These are phyloP conservation scores for Ischnus inquisitorius DNA, from an alignment of 2,888 invertebrate genomes.

Conservation along the genomic window DNA sequence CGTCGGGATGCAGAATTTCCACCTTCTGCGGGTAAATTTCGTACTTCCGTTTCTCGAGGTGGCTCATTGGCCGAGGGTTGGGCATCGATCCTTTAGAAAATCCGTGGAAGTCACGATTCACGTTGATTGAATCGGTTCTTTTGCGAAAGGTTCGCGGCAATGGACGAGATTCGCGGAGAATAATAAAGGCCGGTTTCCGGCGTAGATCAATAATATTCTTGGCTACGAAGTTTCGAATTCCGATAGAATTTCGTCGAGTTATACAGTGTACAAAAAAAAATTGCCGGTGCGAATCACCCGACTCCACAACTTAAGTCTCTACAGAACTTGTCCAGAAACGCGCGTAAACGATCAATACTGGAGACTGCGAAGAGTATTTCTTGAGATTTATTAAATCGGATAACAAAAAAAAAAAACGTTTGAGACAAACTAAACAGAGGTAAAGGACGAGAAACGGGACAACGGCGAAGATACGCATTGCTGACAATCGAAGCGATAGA, in stretches of 20 bases:
- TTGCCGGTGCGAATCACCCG: not conserved
- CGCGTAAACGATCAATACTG: too few relatives aligned
- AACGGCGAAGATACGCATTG: not conserved
- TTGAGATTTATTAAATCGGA: not conserved
- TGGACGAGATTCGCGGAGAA: not conserved
- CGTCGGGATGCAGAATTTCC: constrained; percentile 49
- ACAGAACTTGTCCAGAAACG: too few relatives aligned
- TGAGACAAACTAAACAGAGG: not conserved
- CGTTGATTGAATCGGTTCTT: constrained; percentile 36
- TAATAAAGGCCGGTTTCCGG: not conserved
- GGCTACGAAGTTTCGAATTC: not conserved
- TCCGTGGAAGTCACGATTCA: not conserved
- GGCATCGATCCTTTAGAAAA: constrained; percentile 13
- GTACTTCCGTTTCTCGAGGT: constrained; percentile 41
- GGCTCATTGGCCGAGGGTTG: constrained; percentile 27
- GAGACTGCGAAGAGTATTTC: too few relatives aligned
- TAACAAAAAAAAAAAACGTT: too few relatives aligned
- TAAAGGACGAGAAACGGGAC: not conserved
- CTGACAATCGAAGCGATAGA: not conserved
- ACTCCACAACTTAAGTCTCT: too few relatives aligned
- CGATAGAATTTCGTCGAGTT: not conserved
- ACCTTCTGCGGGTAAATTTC: constrained; percentile 51
- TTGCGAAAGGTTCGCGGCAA: not conserved
- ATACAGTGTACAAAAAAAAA: not conserved
- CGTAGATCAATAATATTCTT: not conserved